Evolutionary conservation across 1,140 invertebrate species (phyloP), one percentile per base, ranked within the genome.

Genomic region (Drosophila chauvacae): DNA sequence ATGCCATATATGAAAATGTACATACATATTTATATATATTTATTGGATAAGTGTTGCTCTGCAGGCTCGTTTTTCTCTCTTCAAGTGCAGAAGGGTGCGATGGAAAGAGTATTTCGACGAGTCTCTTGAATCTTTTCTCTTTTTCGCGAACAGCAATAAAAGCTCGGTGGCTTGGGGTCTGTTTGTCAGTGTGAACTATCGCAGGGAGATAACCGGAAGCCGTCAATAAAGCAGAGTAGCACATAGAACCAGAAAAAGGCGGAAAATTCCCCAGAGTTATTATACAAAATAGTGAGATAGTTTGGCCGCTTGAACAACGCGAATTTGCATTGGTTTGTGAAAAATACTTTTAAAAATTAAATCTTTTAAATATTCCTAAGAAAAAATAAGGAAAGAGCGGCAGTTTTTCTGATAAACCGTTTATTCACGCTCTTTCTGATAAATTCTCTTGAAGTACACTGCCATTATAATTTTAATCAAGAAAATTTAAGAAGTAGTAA

Each of bases 1-100:
- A 48, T 47, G 55, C 33, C n/a, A 33, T 50, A 41, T 16, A 55
- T 33, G 20, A 20, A 4, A 37, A 26, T 56, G 11, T 45, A 7
- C 20, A 35, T 51, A 23, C 4, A 7, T 14, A 26, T 5, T 0
- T 26, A 23, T 6, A 1, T 26, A 26, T 26, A 26, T 26, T 23
- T 23, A 26, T 69, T 70, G 64, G 30, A 69, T 45, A 44, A 39
- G 20, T 33, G 10, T 18, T 20, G 33, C 28, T 71, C n/a, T 48
- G 45, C 4, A 20, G 7, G 35, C 51, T 33, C 39, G 42, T 59
- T 23, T 50, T 41, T 59, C 53, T 59, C 70, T 72, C 45, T 60
- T 71, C 14, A n/a, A 18, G 16, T 18, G 16, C 7, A 16, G 14
- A 18, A 35, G 45, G 41, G 20, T 42, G 51, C 30, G 14, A 13